Evolutionary conservation across 2,113 vertebrate genomes (phyloP).

Genomic region (Alethe castanea): DNA sequence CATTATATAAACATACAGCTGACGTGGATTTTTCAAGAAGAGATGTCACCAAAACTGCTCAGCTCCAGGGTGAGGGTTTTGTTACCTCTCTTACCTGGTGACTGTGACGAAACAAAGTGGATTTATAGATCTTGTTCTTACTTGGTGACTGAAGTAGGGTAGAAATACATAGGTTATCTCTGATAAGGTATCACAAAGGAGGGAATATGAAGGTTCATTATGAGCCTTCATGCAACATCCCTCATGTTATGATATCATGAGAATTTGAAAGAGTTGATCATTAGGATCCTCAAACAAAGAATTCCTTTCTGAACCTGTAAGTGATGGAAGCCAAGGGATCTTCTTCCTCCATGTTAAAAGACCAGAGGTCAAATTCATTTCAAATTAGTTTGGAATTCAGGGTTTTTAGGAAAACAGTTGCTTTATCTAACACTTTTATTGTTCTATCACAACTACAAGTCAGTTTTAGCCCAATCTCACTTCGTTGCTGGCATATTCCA

Average conservation of each 20-base stretch:
- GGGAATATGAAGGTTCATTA: not conserved
- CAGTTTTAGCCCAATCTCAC: not conserved
- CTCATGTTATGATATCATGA: not conserved
- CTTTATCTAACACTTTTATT: not conserved
- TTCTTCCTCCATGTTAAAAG: not conserved
- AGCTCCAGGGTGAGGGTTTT: not conserved
- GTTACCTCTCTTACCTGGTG: not conserved
- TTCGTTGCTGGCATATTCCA: not conserved
- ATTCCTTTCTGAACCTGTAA: not conserved
- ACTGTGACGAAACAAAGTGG: not conserved
- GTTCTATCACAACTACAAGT: not conserved
- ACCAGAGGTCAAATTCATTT: not conserved
- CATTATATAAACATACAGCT: not conserved
- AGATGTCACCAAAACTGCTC: not conserved
- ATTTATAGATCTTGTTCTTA: not conserved
- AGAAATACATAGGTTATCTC: not conserved
- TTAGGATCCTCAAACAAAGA: not conserved
- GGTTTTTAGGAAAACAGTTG: not conserved
- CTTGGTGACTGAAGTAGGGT: not conserved
- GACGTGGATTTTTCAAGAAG: not conserved
- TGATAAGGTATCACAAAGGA: not conserved
- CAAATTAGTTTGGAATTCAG: not conserved
- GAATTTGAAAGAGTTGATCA: not conserved
- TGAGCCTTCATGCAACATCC: not conserved
- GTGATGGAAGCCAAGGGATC: not conserved